These are phyloP conservation scores for Amblyteles armatorius DNA, from an alignment of 2,888 invertebrate genomes.

Conservation along the genomic window DNA sequence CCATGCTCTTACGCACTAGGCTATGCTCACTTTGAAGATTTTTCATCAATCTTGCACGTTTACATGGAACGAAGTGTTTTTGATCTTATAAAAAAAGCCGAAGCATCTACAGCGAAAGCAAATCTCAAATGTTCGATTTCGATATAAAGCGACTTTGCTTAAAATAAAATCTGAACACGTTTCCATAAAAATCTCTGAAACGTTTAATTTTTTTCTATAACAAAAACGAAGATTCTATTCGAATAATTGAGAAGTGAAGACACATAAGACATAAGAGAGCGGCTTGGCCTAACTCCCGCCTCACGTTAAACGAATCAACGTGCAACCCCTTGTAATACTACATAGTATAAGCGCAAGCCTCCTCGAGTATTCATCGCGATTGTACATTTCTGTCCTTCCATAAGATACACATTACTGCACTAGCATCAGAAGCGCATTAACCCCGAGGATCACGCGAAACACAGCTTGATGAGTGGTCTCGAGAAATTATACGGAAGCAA, in stretches of 20 bases:
- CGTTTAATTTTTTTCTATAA: too few species aligned
- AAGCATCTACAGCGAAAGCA: too few species aligned
- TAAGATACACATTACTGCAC: slow-evolving; percentile 16
- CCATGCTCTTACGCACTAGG: too few species aligned
- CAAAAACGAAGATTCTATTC: neutral
- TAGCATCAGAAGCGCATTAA: slow-evolving; percentile 22
- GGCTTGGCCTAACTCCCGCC: neutral
- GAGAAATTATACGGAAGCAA: slow-evolving; percentile 25
- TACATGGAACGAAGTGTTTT: too few species aligned
- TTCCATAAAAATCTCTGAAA: too few species aligned
- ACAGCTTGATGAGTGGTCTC: slow-evolving; percentile 10
- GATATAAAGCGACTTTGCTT: too few species aligned
- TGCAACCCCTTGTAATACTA: slow-evolving; percentile 18
- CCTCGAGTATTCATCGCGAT: neutral
- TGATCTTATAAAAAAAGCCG: too few species aligned
- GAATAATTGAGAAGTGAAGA: neutral
- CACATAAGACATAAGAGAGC: neutral
- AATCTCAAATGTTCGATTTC: too few species aligned
- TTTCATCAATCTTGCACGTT: too few species aligned
- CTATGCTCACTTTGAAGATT: too few species aligned
- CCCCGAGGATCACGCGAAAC: neutral
- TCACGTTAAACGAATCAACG: neutral
- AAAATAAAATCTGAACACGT: too few species aligned
- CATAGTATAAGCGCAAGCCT: neutral
- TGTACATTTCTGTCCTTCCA: neutral